Conservation (phyloP, 2,888 invertebrate species). For the Leptinotarsa tumamoca region DNA sequence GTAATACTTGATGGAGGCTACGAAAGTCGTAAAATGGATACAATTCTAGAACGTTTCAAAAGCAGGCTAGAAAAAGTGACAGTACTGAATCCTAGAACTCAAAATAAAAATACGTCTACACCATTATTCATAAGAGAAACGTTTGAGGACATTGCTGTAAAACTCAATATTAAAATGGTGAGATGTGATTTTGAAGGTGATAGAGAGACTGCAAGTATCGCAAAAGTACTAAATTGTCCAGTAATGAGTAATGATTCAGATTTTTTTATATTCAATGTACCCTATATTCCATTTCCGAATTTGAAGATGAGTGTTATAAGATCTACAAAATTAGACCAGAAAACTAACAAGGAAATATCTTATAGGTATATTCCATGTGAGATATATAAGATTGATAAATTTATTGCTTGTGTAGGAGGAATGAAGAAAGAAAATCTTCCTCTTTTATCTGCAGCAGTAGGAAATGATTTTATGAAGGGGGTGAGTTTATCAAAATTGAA, state of each 20-base stretch:
- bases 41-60: conserved; percentile 54
- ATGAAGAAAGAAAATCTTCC: conserved; percentile 75
- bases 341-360: conserved; percentile 42
- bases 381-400: conserved; percentile 78
- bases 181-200: conserved; percentile 92
- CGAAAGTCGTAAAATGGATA: conserved; percentile 65
- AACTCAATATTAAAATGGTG: conserved; percentile 75
- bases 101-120: conserved; percentile 73
- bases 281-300: conserved; percentile 83
- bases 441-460: conserved; percentile 83
- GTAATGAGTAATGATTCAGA: conserved; percentile 95
- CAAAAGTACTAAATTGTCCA: conserved; percentile 83
- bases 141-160: conserved; percentile 77
- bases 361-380: conserved; percentile 73
- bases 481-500: conserved; percentile 30
- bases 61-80: conserved; percentile 58
- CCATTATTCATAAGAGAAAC: conserved; percentile 82
- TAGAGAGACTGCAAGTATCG: conserved; percentile 85
- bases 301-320: conserved; percentile 68
- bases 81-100: conserved; percentile 70
- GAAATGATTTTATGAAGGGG: conserved; percentile 78
- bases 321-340: conserved; percentile 26
- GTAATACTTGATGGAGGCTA: conserved; percentile 83
- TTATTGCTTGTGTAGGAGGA: conserved; percentile 75
- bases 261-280: conserved; percentile 88